Percentiles rank a stretch among this genome's conserved stretches.
phyloP scores from a whole-genome alignment of 2,888 invertebrate species.

The Caenorhabditis plicata region DNA sequence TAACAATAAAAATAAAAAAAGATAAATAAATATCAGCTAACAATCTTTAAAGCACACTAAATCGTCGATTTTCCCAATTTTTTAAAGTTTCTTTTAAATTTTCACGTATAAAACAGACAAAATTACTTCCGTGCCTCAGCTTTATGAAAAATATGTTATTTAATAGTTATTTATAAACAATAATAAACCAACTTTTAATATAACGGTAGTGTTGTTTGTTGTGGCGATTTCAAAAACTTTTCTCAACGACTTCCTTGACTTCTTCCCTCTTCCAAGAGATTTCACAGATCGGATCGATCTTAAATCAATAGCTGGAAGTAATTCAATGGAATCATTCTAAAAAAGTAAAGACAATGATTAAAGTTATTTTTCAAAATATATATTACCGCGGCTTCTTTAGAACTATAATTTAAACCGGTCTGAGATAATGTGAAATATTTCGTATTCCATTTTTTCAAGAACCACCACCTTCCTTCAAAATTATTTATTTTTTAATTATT shows the following conservation, averaged over 20 bases:
- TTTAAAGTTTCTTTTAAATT: too few species aligned
- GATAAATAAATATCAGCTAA: too few species aligned
- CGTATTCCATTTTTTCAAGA: slow-evolving; percentile 88
- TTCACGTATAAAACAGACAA: not conserved
- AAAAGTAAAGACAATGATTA: slow-evolving; percentile 6
- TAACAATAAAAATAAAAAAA: too few species aligned
- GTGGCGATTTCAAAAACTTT: slow-evolving; percentile 96
- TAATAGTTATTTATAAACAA: not conserved
- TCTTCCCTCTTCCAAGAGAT: slow-evolving; percentile 79
- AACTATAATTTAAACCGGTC: slow-evolving; percentile 79
- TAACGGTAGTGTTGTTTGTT: slow-evolving; percentile 79
- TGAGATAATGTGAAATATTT: slow-evolving; percentile 90
- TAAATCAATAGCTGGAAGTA: slow-evolving; percentile 75
- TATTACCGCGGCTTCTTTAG: slow-evolving; percentile 24
- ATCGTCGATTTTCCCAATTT: too few species aligned
- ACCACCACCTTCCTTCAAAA: slow-evolving; percentile 86
- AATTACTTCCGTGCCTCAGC: not conserved
- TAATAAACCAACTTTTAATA: slow-evolving; percentile 73
- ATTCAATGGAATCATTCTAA: slow-evolving; percentile 24
- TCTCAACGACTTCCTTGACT: slow-evolving; percentile 78
- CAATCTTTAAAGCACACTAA: too few species aligned
- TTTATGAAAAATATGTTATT: not conserved
- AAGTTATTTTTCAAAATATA: not conserved
- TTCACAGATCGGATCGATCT: slow-evolving; percentile 92
- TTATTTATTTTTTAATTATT: too few species aligned